Base-by-base conservation (phyloP, 2,113 vertebrate species). In the Brachirus orientalis region DNA sequence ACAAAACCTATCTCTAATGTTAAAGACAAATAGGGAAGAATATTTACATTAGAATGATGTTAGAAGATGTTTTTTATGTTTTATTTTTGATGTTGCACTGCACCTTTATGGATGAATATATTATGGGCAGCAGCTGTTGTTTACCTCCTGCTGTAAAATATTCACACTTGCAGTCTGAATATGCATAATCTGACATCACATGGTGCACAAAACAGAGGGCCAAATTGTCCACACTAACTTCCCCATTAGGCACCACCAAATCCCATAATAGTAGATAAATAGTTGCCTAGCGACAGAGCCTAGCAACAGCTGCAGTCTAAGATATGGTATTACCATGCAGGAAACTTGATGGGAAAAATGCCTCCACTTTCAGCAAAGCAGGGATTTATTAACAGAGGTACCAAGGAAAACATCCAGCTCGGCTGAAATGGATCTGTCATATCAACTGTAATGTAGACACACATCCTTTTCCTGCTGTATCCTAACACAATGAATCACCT, bases 211-310 rank as follows among this genome's bases (percentile, higher is more conserved):
- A 82, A 78, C 67, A 83, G 55, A 75, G 58, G 82, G 77, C 60
- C 53, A 85, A 80, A 86, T 82, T 76, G 77, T 68, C 69, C 43
- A 43, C 6, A 55, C 59, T 66, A 73, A 85, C 78, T 75, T 79
- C 70, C 69, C 65, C 56, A 69, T 75, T 61, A 61, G 74, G 53
- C 64, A 52, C 22, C 57, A 46, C 47, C 46, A 18, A 88, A 88
- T 83, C 85, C 85, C 86, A 90, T 90, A 89, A 86, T 89, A 86
- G 77, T 79, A 81, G 74, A 81, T 75, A 84, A 77, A 74, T 3
- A 45, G 80, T 86, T 85, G 78, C 87, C 68, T 58, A 61, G 85
- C 76, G 89, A 90, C 77, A 75, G 50, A 70, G 68, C 79, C 64
- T 72, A 82, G 79, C 86, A 83, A 84, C 85, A 70, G 63, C 73